Conservation (phyloP, 2,797 vertebrate genomes). For the Hybognathus amarus region DNA sequence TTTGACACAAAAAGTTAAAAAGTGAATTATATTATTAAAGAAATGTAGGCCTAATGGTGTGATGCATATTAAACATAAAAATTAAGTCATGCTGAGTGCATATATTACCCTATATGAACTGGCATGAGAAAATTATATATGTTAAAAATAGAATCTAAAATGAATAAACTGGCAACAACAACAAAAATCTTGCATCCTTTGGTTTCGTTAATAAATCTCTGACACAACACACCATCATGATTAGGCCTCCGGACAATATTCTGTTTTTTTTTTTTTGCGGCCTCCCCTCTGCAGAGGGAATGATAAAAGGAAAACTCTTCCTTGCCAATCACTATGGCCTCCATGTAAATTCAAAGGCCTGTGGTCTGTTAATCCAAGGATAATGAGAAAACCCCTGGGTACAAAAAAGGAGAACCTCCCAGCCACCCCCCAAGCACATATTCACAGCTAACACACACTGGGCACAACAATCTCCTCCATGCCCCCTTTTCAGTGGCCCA, state of each 20-base stretch:
- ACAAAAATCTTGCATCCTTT: background rate
- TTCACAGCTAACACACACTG: conserved; percentile 57
- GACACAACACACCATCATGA: conserved; percentile 54
- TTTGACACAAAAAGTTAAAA: background rate
- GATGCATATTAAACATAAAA: background rate
- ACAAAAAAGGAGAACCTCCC: conserved; percentile 48
- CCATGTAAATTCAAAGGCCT: conserved; percentile 70
- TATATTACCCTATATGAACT: background rate
- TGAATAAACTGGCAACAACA: background rate
- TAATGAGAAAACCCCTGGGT: conserved; percentile 68
- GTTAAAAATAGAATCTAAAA: background rate
- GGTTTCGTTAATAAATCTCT: conserved; percentile 10
- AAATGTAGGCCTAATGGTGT: no score
- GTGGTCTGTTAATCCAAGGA: conserved; percentile 70
- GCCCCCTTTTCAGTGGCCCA: conserved; percentile 57
- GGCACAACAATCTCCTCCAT: conserved; percentile 48
- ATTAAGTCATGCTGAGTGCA: background rate
- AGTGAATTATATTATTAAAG: background rate
- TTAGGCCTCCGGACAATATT: conserved; percentile 55
- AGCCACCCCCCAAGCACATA: conserved; percentile 46
- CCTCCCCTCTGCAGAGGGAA: conserved; percentile 35
- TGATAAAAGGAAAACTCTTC: conserved; percentile 53
- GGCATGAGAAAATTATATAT: background rate
- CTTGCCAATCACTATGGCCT: conserved; percentile 62
- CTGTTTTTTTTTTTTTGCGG: conserved; percentile 55